phyloP scores from a whole-genome alignment of 2,797 vertebrate species.

The Aplochiton taeniatus region DNA sequence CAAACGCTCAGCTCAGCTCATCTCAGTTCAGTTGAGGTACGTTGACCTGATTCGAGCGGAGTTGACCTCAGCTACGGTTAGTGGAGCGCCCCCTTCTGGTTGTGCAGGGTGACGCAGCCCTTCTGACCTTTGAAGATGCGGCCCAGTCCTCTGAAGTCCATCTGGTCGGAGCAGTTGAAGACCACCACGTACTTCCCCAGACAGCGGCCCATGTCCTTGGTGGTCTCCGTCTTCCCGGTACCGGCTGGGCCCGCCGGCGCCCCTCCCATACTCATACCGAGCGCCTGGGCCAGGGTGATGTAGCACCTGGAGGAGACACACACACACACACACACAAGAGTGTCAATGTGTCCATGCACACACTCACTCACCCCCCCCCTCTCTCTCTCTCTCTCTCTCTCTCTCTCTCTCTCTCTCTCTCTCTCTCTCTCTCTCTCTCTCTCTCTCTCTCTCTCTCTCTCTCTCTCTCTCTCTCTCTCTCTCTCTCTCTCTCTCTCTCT shows the following conservation, averaged over 20 bases:
- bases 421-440: slow-evolving; percentile 31
- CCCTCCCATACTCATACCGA: slow-evolving; percentile 98
- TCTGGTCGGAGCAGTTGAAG: slow-evolving; percentile 98
- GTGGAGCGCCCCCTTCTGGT: too few species aligned
- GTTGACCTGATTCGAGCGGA: too few species aligned
- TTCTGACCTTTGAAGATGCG: slow-evolving; percentile 93
- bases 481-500: slow-evolving; percentile 30
- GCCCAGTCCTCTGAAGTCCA: slow-evolving; percentile 97
- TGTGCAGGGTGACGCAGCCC: too few species aligned
- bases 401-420: slow-evolving; percentile 23
- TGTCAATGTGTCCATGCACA: background rate
- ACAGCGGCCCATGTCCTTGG: slow-evolving; percentile 97
- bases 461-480: slow-evolving; percentile 21
- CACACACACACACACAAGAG: background rate
- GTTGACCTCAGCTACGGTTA: too few species aligned
- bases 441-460: slow-evolving; percentile 30
- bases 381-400: slow-evolving; percentile 24
- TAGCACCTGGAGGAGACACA: slow-evolving; percentile 83
- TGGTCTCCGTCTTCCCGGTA: slow-evolving; percentile 95
- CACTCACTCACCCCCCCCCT: slow-evolving; percentile 31
- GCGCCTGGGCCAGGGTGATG: slow-evolving; percentile 93
- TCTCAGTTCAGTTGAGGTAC: too few species aligned
- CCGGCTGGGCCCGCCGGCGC: slow-evolving; percentile 94
- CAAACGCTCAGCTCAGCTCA: too few species aligned
- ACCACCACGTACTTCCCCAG: slow-evolving; percentile 97